Evolutionary conservation across 2,888 invertebrate genomes (phyloP).

Genomic region (Drosophila suboccidentalis): DNA sequence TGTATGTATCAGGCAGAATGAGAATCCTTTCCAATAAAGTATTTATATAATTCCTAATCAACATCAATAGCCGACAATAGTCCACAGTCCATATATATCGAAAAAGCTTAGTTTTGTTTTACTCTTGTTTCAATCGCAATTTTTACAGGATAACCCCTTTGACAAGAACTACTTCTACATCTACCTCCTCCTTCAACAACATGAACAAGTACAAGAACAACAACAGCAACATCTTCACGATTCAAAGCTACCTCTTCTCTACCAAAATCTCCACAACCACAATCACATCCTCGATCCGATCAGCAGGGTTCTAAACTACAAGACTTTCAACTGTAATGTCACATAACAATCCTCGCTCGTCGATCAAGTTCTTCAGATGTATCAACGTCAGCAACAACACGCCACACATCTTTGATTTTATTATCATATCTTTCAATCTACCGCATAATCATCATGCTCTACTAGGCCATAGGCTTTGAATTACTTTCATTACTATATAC

Average conservation of each 20-base stretch:
- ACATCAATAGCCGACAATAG: neutral
- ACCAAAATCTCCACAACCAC: conserved; percentile 60
- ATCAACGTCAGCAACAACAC: conserved; percentile 31
- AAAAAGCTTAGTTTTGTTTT: conserved; percentile 63
- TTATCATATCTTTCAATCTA: conserved; percentile 19
- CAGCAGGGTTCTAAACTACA: conserved; percentile 47
- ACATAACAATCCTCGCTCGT: conserved; percentile 35
- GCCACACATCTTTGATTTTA: conserved; percentile 18
- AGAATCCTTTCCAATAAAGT: neutral
- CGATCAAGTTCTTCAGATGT: conserved; percentile 44
- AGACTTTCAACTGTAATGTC: conserved; percentile 55
- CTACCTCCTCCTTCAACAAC: conserved; percentile 82
- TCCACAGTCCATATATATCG: conserved; percentile 5
- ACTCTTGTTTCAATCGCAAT: conserved; percentile 81
- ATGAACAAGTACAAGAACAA: conserved; percentile 60
- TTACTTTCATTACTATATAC: conserved; percentile 10
- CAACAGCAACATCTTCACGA: conserved; percentile 80
- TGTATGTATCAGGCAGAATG: neutral
- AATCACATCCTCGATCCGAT: conserved; percentile 37
- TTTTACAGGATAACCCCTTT: conserved; percentile 81
- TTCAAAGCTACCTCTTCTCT: conserved; percentile 64
- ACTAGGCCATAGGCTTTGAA: conserved; percentile 13
- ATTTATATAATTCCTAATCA: conserved; percentile 7
- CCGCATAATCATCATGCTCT: conserved; percentile 11
- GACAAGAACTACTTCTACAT: conserved; percentile 79